Base-by-base conservation (phyloP, 1,140 invertebrate genomes). In the Drosophila kohkoa region DNA sequence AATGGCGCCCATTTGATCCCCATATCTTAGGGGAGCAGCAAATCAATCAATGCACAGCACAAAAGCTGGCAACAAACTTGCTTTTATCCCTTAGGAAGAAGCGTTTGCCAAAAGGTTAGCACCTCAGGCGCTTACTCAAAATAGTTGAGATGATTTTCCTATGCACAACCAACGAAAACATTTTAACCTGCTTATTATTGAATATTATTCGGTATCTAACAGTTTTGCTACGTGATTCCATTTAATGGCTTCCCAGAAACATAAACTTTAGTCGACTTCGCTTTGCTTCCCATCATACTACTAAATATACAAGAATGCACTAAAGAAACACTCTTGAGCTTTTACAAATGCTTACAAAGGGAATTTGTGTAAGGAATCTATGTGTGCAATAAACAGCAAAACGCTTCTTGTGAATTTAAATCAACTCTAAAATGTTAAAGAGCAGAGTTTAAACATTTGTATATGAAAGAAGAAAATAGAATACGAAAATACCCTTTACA, bases 21-120 rank as follows among this genome's bases (percentile, higher is more conserved):
- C 11, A 38, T 15, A 32, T 15, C 30, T 15, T 28, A 2, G 20
- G 20, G 49, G 49, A 20, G 35, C 30, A 30, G 13, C 41, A 81
- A 83, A 83, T 83, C 81, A 83, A 83, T 83, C 81, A 86, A 81
- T 63, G 52, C 65, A 64, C 59, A 38, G 20, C 35, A 64, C 64
- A 64, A 77, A 58, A 45, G 32, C 60, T n/a, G 51, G 6, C 20
- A 41, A 35, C 41, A 48, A 52, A 41, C 45, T 38, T 54, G 28
- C 43, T 46, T 20, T 58, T 70, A 45, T 41, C 54, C 54, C 30
- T 20, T 11, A 63, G 10, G 8, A 63, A 1, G 13, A 30, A 13
- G 41, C n/a, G 5, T 46, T 51, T 43, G 60, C 45, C 52, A 75
- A 82, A 79, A 71, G 80, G 80, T 79, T 62, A 49, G 49, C 63